Evolutionary conservation across 2,888 invertebrate genomes (phyloP), one percentile per base, ranked within the genome.

Genomic region (Tyria jacobaeae): DNA sequence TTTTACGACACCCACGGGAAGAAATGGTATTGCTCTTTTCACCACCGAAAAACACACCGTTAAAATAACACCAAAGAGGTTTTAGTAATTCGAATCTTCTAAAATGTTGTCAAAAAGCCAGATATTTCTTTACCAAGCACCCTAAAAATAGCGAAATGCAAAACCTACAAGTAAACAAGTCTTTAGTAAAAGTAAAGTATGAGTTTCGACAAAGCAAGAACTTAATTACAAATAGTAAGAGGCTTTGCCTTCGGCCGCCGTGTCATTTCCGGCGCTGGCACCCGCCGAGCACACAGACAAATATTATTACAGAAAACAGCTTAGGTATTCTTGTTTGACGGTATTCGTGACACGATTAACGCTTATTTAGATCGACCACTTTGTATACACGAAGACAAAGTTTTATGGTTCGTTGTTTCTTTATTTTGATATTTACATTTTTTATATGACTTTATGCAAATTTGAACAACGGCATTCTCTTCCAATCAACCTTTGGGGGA

Each of bases 141-240:
- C 14, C 49, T 50, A 39, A 24, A 44, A 35, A 47, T 41, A 41
- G 50, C 60, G 53, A 52, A 64, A 57, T 51, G 48, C 34, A 47
- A 64, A 47, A 60, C 34, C 49, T 41, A 50, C 37, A 60, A 49
- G 44, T n/a, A 48, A 34, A 37, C 41, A 12, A 37, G 21, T 24
- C 37, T 39, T 54, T 37, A 57, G 53, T 53, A 48, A 63, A 62
- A 58, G n/a, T 49, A 60, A 60, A 73, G 57, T 62, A 60, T 62
- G 55, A 56, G 58, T 68, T 67, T 50, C 64, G 49, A 62, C 44
- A 62, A 62, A 57, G 60, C 70, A 64, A 70, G 72, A 75, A 73
- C 67, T 76, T 77, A 70, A 76, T 73, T 75, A 77, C 63, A 68
- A 70, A 66, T 63, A 67, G 66, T 58, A 61, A 68, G 62, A 60